Base-by-base conservation (phyloP, 2,113 vertebrate genomes). In the Sclerurus mexicanus region DNA sequence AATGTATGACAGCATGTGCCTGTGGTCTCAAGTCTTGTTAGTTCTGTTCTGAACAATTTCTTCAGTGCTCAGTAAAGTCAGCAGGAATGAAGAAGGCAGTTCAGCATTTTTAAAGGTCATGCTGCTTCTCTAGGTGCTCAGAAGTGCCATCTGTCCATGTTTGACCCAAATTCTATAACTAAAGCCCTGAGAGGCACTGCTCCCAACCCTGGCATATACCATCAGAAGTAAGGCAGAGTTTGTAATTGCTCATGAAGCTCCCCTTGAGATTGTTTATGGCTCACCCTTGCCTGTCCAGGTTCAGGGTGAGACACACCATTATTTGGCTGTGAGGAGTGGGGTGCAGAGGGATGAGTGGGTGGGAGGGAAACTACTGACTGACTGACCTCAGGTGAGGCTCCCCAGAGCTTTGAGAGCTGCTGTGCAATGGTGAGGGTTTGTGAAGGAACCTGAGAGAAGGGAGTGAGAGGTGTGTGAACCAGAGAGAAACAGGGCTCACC, bases 131-230 rank as follows among this genome's bases (percentile, higher is more conserved):
- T 71, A 49, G 53, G 28, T 90, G 58, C 50, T 62, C 69, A 53
- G 27, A 77, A 74, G 30, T 86, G 62, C 46, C 67, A 77, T 2
- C 3, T 12, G 62, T 23, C 33, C 42, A 25, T 6, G 7, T 81
- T 49, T 90, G 59, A 82, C 59, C 68, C 72, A 77, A 39, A 71
- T 40, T 77, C 37, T 35, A 40, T 83, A 50, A 50, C 18, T 23
- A 66, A 89, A 85, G 39, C 23, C 20, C 40, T 42, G 40, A 42
- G 18, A 46, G 35, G 50, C 23, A 4, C 39, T 11, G 30, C 19
- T 80, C 18, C 49, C 66, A 55, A 23, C 6, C 12, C 7, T 0
- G 0, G 3, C 5, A 3, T 7, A 10, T 9, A 39, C 10, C 14
- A 7, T 27, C 4, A 55, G 50, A 82, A 77, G 46, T 14, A 30